Base-by-base conservation (phyloP, 2,113 vertebrate species). In the Climacteris rufus region DNA sequence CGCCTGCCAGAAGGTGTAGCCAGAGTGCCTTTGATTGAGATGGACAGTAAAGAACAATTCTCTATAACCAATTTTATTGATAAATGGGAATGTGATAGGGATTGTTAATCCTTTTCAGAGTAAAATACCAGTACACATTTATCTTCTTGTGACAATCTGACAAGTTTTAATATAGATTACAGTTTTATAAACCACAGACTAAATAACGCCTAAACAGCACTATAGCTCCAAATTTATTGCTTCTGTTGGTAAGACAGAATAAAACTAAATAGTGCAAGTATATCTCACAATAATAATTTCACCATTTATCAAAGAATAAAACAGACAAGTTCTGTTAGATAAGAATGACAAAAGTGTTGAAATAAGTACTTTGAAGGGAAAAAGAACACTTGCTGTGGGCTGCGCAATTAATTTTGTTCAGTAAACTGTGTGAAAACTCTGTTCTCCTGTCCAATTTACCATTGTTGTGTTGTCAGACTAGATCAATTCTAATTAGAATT, bases 321-420 rank as follows among this genome's bases (percentile, higher is more conserved):
- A 0, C 23, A 78, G 45, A 44, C 13, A 77, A 77, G 13, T 5
- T 72, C 7, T 64, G 5, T 30, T 49, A 79, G 35, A 89, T 86
- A 74, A 79, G 14, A 78, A 79, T 84, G 16, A 59, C 10, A 33
- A 78, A 89, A 66, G 3, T 49, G 25, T 35, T 75, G 42, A 77
- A 91, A 63, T 49, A 72, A 74, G 52, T 30, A 25, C 47, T 75
- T 21, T 24, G 22, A 89, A 81, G 13, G 59, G 42, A 86, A 89
- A 89, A 54, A 59, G 44, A 64, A 60, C 12, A 59, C 83, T 71
- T 93, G 33, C 56, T 87, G 81, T 77, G 78, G 33, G 15, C 13
- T 49, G 24, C 28, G 65, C 65, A 93, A 93, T 91, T 93, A 79
- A 91, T 87, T 87, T 94, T 93, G 81, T 15, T 84, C 57, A 87